phyloP scores from a whole-genome alignment of 2,888 invertebrate genomes.

The Andrena hattorfiana region DNA sequence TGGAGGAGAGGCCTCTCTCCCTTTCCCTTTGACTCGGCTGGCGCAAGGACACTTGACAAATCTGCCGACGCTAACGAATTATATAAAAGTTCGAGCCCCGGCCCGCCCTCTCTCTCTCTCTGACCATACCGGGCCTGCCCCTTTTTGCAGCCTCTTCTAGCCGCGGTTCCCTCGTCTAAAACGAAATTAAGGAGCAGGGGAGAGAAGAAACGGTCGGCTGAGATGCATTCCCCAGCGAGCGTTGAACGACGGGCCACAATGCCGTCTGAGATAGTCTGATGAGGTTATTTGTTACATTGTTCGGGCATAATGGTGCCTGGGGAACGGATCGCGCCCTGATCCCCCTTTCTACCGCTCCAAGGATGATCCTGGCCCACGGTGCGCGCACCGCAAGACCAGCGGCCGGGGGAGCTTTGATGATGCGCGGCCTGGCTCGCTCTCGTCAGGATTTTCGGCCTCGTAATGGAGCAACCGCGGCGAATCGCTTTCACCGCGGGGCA shows the following conservation, averaged over 20 bases:
- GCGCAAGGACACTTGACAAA: slow-evolving; percentile 56
- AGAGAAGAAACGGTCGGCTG: slow-evolving; percentile 28
- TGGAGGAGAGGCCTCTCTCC: neutral
- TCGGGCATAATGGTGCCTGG: slow-evolving; percentile 76
- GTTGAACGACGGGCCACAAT: slow-evolving; percentile 73
- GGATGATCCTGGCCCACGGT: slow-evolving; percentile 45
- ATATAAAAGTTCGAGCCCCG: slow-evolving; percentile 44
- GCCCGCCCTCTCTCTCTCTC: neutral
- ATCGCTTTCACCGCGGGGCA: slow-evolving; percentile 40
- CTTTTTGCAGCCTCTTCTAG: slow-evolving; percentile 31
- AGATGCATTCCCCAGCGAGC: slow-evolving; percentile 68
- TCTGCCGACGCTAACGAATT: slow-evolving; percentile 45
- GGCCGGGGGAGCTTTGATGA: slow-evolving; percentile 64
- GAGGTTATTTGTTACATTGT: slow-evolving; percentile 81
- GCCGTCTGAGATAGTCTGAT: slow-evolving; percentile 76
- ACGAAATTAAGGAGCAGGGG: slow-evolving; percentile 41
- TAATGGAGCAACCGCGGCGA: slow-evolving; percentile 39
- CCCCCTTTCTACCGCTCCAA: slow-evolving; percentile 63
- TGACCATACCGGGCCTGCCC: neutral
- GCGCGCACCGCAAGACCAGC: slow-evolving; percentile 23
- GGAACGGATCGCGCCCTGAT: slow-evolving; percentile 69
- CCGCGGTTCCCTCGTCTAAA: slow-evolving; percentile 49
- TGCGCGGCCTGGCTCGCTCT: slow-evolving; percentile 28
- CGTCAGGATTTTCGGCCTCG: slow-evolving; percentile 27
- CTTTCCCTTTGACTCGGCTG: slow-evolving; percentile 21